Percentiles rank a stretch among this genome's conserved stretches.
phyloP scores from a whole-genome alignment of 2,797 vertebrate genomes.

The Arremon aurantiirostris region DNA sequence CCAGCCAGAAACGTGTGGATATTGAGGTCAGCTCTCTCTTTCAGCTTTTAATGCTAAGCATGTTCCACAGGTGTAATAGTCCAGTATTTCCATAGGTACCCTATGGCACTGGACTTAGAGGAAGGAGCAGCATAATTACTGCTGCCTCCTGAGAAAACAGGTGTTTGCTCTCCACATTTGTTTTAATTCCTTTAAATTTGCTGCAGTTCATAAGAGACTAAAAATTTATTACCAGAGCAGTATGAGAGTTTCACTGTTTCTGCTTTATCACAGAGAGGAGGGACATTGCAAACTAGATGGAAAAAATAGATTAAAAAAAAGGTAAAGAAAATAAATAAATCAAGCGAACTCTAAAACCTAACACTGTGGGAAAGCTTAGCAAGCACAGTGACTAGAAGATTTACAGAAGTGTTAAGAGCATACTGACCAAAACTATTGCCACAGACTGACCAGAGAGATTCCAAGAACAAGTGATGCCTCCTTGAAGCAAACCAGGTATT shows the following conservation, averaged over 20 bases:
- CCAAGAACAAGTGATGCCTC: not conserved
- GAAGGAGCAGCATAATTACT: not conserved
- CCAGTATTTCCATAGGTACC: not conserved
- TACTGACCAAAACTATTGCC: not conserved
- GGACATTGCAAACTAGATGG: not conserved
- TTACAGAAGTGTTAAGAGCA: not conserved
- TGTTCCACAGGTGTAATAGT: not conserved
- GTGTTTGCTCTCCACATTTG: not conserved
- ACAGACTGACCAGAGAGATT: not conserved
- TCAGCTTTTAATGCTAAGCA: not conserved
- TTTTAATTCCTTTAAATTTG: not conserved
- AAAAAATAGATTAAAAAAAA: not conserved
- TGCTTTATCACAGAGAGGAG: not conserved
- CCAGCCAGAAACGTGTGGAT: not conserved
- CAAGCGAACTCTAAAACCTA: not conserved
- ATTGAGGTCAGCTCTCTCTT: not conserved
- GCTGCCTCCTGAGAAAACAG: not conserved
- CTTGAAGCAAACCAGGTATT: conserved; percentile 4
- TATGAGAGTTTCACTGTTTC: not conserved
- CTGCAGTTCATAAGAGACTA: not conserved
- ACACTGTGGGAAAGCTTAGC: not conserved
- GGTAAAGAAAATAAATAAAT: not conserved
- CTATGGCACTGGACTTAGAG: not conserved
- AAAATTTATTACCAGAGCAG: not conserved
- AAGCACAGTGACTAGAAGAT: not conserved